Conservation (phyloP, 2,113 vertebrate species). For the Madoqua kirkii region DNA sequence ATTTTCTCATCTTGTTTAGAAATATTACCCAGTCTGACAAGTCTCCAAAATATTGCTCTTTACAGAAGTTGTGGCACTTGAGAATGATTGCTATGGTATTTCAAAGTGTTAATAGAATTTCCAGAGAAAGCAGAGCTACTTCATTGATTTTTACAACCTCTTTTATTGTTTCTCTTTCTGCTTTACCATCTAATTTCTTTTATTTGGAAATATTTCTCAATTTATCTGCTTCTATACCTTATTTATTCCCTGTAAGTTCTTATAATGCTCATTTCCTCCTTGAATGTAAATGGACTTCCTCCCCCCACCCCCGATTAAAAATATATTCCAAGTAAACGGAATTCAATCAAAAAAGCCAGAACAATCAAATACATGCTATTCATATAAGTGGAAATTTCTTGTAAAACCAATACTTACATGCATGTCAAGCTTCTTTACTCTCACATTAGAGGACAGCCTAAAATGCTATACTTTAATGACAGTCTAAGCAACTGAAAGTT, state of each 20-base stretch:
- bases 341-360: neutral
- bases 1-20: neutral
- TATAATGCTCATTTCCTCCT: neutral
- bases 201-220: neutral
- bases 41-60: neutral
- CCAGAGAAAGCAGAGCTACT: neutral
- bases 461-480: neutral
- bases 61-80: neutral
- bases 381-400: neutral
- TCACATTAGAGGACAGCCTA: neutral
- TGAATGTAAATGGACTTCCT: neutral
- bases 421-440: neutral
- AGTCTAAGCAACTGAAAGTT: neutral
- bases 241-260: neutral
- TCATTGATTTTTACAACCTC: neutral
- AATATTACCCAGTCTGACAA: neutral
- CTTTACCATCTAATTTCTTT: neutral
- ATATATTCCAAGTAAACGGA: neutral
- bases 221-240: neutral
- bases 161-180: neutral
- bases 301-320: neutral
- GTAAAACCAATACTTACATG: neutral
- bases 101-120: neutral
- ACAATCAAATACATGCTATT: neutral
- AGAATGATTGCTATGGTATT: neutral